Conservation (phyloP, 2,797 vertebrate species). For the Phoebastria nigripes region DNA sequence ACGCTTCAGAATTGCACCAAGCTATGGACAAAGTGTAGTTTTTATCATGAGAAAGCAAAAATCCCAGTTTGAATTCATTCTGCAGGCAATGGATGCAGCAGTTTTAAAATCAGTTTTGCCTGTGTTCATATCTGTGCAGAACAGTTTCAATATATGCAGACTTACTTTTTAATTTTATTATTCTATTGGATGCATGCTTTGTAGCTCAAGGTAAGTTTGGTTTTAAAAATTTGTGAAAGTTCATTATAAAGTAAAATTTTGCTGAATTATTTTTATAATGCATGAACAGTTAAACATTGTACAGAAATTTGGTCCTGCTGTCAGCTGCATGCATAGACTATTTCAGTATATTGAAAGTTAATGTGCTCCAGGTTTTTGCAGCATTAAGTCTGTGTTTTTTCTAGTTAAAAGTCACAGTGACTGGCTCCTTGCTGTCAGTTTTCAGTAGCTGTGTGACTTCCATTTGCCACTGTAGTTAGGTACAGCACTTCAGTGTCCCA, state of each 20-base stretch:
- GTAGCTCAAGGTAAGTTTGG: background rate
- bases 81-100: background rate
- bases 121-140: background rate
- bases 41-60: background rate
- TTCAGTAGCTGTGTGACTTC: background rate
- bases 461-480: background rate
- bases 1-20: background rate
- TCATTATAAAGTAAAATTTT: background rate
- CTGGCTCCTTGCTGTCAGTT: background rate
- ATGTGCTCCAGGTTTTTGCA: background rate
- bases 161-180: background rate
- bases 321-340: background rate
- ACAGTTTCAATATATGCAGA: background rate
- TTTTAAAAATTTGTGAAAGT: background rate
- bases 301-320: background rate
- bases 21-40: background rate
- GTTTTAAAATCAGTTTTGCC: background rate
- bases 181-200: background rate
- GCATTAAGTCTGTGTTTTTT: background rate
- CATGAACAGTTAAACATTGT: accelerated
- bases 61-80: background rate
- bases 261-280: background rate
- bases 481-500: background rate
- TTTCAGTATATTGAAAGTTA: background rate
- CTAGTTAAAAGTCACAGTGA: background rate